Base-by-base conservation (phyloP, 2,113 vertebrate species). In the Callipepla squamata region DNA sequence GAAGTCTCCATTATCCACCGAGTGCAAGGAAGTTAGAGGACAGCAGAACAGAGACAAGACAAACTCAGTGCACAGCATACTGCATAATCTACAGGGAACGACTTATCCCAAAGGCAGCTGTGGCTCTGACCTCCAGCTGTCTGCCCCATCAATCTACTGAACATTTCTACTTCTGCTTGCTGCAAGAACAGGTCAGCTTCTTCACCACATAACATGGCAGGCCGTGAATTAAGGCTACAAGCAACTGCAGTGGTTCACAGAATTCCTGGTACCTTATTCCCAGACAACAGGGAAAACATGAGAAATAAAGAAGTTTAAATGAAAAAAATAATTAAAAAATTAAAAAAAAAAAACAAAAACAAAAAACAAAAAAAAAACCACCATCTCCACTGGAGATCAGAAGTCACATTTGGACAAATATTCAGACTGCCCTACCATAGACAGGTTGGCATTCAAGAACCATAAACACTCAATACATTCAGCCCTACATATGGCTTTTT, bases 21-120 rank as follows among this genome's bases (percentile, higher is more conserved):
- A 7, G 44, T 74, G 9, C 19, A 4, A 94, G n/a, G 25, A 47
- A 38, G 21, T 36, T 48, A 13, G 4, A 1, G 0, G 57, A 51
- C 70, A 48, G 21, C 7, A 63, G 14, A 75, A 51, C 0, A 0
- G 57, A 74, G n/a, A 75, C 28, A 42, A 30, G 62, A 42, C 50
- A 58, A 59, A 57, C 80, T 59, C 20, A 40, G 14, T 5, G 28
- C 25, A 68, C 7, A 22, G 12, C 40, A 23, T 23, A 28, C 51
- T 67, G 21, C 23, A 61, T 32, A 72, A 25, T 34, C 51, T 55
- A 16, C 22, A 44, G 44, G 36, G 34, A 61, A 28, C 9, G 28
- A 40, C 44, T 42, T 59, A 21, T 70, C 68, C 70, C 1, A 0
- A 69, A 32, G 72, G 36, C 0, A 0, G 25, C 9, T 3, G 1